phyloP scores from a whole-genome alignment of 2,113 vertebrate species.

The Mormyrus lacerda region DNA sequence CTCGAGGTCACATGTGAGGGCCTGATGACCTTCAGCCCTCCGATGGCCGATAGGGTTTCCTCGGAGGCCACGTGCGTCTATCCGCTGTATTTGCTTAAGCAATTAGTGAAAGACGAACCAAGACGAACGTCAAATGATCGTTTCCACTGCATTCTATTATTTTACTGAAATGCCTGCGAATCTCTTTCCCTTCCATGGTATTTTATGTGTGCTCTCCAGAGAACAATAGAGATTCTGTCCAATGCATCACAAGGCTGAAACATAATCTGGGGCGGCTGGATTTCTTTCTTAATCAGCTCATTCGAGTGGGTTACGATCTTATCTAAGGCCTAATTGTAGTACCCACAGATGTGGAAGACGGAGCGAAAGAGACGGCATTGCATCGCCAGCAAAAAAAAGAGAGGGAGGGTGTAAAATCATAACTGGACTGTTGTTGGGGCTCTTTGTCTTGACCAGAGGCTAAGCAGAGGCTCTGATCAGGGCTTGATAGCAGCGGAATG shows the following conservation, averaged over 20 bases:
- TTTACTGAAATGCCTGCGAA: slow-evolving; percentile 17
- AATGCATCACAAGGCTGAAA: slow-evolving; percentile 34
- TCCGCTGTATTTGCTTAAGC: slow-evolving; percentile 19
- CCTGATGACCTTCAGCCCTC: background rate
- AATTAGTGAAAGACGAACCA: slow-evolving; percentile 34
- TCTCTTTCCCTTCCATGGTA: slow-evolving; percentile 32
- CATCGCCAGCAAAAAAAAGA: slow-evolving; percentile 30
- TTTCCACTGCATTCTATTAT: slow-evolving; percentile 31
- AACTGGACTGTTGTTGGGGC: slow-evolving; percentile 34
- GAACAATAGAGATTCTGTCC: slow-evolving; percentile 28
- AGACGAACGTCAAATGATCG: slow-evolving; percentile 33
- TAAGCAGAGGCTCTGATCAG: slow-evolving; percentile 54
- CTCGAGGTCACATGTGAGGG: background rate
- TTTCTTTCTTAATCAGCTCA: slow-evolving; percentile 44
- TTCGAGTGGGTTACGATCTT: slow-evolving; percentile 47
- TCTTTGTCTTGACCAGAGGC: slow-evolving; percentile 51
- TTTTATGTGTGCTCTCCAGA: slow-evolving; percentile 24
- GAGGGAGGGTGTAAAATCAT: slow-evolving; percentile 30
- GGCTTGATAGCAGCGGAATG: slow-evolving; percentile 55
- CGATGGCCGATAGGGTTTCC: background rate
- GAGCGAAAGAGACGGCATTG: slow-evolving; percentile 38
- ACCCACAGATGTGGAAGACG: slow-evolving; percentile 43
- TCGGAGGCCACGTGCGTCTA: background rate
- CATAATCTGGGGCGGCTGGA: slow-evolving; percentile 40
- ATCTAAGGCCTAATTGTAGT: slow-evolving; percentile 51